Conservation (phyloP, 1,140 invertebrate genomes). For the Dendrolimus punctatus region DNA sequence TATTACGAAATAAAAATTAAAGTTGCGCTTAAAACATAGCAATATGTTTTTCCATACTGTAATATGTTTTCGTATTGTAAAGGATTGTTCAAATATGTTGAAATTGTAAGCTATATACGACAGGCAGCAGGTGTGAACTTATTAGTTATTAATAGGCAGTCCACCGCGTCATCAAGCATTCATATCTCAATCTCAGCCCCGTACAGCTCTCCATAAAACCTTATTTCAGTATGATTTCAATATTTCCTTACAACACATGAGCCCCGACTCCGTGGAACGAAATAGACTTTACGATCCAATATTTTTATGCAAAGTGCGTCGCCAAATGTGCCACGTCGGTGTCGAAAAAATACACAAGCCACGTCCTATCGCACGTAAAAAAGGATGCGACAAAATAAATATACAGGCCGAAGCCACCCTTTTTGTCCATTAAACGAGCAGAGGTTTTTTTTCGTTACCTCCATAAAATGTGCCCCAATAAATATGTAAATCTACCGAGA, state of each 20-base stretch:
- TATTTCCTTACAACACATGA: constrained; percentile 51
- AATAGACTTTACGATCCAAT: constrained; percentile 63
- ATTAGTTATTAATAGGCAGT: constrained; percentile 21
- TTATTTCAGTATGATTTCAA: constrained; percentile 46
- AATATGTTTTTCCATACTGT: too few relatives aligned
- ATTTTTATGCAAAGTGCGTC: constrained; percentile 70
- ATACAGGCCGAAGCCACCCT: constrained; percentile 62
- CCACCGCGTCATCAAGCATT: constrained; percentile 22
- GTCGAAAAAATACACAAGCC: constrained; percentile 55
- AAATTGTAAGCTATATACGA: neutral
- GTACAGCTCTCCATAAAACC: constrained; percentile 46
- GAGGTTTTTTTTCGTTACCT: constrained; percentile 58
- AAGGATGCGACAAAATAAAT: constrained; percentile 71
- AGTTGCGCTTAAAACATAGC: too few relatives aligned
- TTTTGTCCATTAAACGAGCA: constrained; percentile 69
- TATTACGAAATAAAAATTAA: too few relatives aligned
- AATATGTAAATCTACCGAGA: constrained; percentile 68
- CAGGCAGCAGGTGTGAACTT: constrained; percentile 18
- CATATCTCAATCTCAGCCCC: constrained; percentile 43
- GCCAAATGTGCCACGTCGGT: constrained; percentile 62
- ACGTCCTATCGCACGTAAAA: constrained; percentile 67
- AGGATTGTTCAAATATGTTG: constrained; percentile 1
- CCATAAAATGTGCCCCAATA: constrained; percentile 71
- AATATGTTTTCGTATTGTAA: neutral
- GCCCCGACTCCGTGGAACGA: constrained; percentile 44